Evolutionary conservation across 2,113 vertebrate genomes (phyloP), one percentile per base, ranked within the genome.

Genomic region (Puffinus mauretanicus): DNA sequence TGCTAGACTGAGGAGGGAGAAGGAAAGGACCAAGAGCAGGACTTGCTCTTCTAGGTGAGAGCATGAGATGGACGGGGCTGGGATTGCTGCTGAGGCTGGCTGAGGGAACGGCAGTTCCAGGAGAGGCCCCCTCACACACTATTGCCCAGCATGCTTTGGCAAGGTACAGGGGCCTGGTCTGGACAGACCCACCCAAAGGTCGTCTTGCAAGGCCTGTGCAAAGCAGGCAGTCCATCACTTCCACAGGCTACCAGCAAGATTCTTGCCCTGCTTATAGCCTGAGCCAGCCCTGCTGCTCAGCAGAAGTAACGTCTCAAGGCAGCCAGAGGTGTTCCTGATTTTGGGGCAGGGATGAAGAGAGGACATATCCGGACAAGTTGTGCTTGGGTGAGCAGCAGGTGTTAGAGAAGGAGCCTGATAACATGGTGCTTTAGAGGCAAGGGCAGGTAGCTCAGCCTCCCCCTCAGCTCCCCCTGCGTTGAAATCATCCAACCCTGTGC

Each of bases 101-200:
- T 21, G 67, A 26, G 9, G 14, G 26, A 24, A 9, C 4, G 13
- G n/a, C 38, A 54, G 38, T 21, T 54, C 49, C 11, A 30, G 17
- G 13, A 67, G 24, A 40, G 4, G 3, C 2, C n/a, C 27, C 0
- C 34, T 40, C 10, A 0, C 27, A 27, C 21, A 10, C 0, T 1
- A 21, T 4, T n/a, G 29, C 24, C n/a, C 6, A 4, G 11, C 2
- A 2, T 2, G 9, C 36, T 62, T 20, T 27, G 76, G 20, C 30
- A n/a, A 29, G 24, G 20, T 29, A 24, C 25, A 42, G 61, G 11
- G 24, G 9, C 16, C 27, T 21, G 34, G 5, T 54, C 11, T 67
- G 61, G 16, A 32, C 38, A 47, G 69, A 40, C 10, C 24, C 54
- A 32, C 7, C 11, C 0, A 0, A 38, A 0, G 18, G 30, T 13